These are phyloP conservation scores for Pandemis cinnamomeana DNA, from an alignment of 2,888 invertebrate genomes.

Conservation along the genomic window DNA sequence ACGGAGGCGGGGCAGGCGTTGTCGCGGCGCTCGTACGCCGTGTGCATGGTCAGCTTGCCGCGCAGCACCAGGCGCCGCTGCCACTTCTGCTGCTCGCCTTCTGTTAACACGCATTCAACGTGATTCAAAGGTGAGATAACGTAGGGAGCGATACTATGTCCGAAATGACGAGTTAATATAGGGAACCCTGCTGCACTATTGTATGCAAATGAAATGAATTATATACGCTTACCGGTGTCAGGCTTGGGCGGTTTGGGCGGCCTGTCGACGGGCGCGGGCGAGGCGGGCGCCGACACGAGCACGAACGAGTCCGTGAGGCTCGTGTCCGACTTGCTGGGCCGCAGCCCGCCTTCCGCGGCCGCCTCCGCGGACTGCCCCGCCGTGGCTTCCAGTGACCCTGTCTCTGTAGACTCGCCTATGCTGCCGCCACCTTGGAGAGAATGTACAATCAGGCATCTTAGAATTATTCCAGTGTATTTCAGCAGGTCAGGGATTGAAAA, in stretches of 20 bases:
- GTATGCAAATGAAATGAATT: not conserved
- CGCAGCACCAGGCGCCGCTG: conserved; percentile 95
- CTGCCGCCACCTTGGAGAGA: conserved; percentile 83
- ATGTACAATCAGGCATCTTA: not conserved
- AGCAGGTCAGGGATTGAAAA: too few relatives aligned
- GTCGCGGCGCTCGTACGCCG: conserved; percentile 97
- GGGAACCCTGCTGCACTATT: too few relatives aligned
- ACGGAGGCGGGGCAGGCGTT: conserved; percentile 98
- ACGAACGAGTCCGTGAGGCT: conserved; percentile 96
- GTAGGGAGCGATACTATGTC: too few relatives aligned
- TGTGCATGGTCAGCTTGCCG: conserved; percentile 98
- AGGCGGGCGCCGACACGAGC: conserved; percentile 86
- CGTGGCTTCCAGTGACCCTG: conserved; percentile 62
- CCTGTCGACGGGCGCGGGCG: conserved; percentile 52
- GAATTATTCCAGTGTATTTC: too few relatives aligned
- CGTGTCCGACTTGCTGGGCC: conserved; percentile 95
- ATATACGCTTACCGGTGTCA: not conserved
- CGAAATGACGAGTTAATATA: too few relatives aligned
- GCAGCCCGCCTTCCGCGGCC: conserved; percentile 80
- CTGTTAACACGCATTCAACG: conserved; percentile 8
- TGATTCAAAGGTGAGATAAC: too few relatives aligned
- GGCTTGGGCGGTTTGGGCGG: conserved; percentile 46
- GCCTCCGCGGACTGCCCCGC: conserved; percentile 41
- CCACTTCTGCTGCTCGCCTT: conserved; percentile 85
- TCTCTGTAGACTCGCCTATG: conserved; percentile 76